Evolutionary conservation across 2,113 vertebrate species (phyloP), one percentile per base, ranked within the genome.

Genomic region (Phrynosoma blainvillii): DNA sequence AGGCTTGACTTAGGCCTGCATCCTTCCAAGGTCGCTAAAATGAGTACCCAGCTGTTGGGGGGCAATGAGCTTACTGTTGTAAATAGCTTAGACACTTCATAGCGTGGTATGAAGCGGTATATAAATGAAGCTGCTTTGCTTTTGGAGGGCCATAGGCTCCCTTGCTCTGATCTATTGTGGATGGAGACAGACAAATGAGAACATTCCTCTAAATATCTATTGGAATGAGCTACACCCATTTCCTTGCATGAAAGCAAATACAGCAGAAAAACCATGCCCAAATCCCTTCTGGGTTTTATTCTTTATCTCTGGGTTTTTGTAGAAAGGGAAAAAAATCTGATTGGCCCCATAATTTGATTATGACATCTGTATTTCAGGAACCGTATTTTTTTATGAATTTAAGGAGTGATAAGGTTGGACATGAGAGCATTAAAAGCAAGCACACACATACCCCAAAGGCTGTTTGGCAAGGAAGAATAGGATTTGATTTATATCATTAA

Each of bases 401-500:
- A 85, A 59, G 40, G 40, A 77, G 40, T 23, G 56, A 40, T 3
- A 18, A 14, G 84, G 84, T 47, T 78, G 74, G 84, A 47, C 84
- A 52, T 47, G 59, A 85, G 56, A 85, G 59, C 84, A 85, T 85
- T 78, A 85, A 85, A 85, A 77, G 73, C 73, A 85, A 85, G 84
- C 59, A 78, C 36, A 36, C 36, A 36, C 36, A 36, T 2, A 85
- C 84, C 74, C 84, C 36, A 66, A 30, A 68, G 74, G 59, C 74
- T 32, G 56, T 74, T 47, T 59, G 84, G 59, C 74, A 52, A 78
- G 84, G 47, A 85, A 85, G 84, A 85, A 78, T 85, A 85, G 84
- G 84, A 85, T 85, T 85, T 85, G 74, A 85, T 85, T 85, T 85
- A 85, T 85, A 77, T 77, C 84, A 85, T 77, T 85, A 85, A 85